Evolutionary conservation across 1,140 invertebrate species (phyloP).

Genomic region (Euborellia annulipes): DNA sequence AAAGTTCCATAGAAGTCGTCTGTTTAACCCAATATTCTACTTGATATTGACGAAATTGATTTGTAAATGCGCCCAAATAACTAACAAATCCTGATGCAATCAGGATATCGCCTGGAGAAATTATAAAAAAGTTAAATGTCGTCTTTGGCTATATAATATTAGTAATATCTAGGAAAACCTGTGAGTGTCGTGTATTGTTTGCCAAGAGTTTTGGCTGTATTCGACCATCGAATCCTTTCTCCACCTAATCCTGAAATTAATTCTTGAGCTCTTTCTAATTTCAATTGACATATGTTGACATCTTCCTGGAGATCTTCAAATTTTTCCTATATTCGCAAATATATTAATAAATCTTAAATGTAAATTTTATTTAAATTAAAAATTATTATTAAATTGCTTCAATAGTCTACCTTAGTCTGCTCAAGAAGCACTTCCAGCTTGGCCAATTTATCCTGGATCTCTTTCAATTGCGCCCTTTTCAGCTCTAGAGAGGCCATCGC

Average conservation of each 20-base stretch:
- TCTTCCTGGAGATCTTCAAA: slow-evolving; percentile 28
- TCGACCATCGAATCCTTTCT: slow-evolving; percentile 66
- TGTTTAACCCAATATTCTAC: slow-evolving; percentile 56
- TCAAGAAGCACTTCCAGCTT: slow-evolving; percentile 46
- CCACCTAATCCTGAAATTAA: slow-evolving; percentile 74
- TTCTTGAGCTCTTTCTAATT: slow-evolving; percentile 83
- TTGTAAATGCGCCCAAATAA: slow-evolving; percentile 82
- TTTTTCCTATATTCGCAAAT: neutral
- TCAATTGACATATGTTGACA: slow-evolving; percentile 73
- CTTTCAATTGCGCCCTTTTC: slow-evolving; percentile 60
- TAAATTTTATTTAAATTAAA: neutral
- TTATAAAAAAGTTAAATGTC: slow-evolving; percentile 3
- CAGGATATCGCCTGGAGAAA: slow-evolving; percentile 58
- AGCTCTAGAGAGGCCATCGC: slow-evolving; percentile 50
- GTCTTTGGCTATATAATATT: neutral
- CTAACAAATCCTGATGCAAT: slow-evolving; percentile 77
- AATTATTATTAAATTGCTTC: neutral
- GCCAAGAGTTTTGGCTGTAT: slow-evolving; percentile 57
- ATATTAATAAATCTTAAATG: no score
- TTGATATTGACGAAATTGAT: slow-evolving; percentile 50
- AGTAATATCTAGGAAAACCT: slow-evolving; percentile 13
- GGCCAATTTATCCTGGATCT: slow-evolving; percentile 51
- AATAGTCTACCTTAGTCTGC: slow-evolving; percentile 18
- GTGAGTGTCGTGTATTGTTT: slow-evolving; percentile 38
- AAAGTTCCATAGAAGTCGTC: slow-evolving; percentile 46